Conservation (phyloP, 2,797 vertebrate species). For the Rhyacichthys aspro region DNA sequence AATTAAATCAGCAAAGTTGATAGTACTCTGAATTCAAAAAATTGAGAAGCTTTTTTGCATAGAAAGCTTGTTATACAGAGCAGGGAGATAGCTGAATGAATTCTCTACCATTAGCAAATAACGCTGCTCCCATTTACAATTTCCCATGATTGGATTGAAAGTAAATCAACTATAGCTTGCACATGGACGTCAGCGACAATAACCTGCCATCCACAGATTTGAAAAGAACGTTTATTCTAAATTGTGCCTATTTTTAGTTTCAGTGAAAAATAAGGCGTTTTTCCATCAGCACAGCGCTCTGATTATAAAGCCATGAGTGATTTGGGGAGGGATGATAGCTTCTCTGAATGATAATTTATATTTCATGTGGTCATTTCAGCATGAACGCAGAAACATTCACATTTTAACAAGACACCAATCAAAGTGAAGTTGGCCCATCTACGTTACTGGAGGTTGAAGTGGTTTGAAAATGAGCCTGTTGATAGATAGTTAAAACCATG, state of each 20-base stretch:
- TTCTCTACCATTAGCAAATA: slow-evolving; percentile 51
- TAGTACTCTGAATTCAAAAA: slow-evolving; percentile 49
- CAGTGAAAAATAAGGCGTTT: slow-evolving; percentile 42
- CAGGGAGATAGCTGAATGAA: slow-evolving; percentile 39
- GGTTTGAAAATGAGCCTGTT: slow-evolving; percentile 58
- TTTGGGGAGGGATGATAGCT: slow-evolving; percentile 43
- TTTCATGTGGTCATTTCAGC: slow-evolving; percentile 20
- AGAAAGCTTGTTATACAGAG: slow-evolving; percentile 44
- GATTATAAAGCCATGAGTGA: slow-evolving; percentile 52
- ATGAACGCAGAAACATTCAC: slow-evolving; percentile 23
- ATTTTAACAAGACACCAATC: slow-evolving; percentile 51
- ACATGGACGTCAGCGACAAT: slow-evolving; percentile 31
- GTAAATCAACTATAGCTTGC: slow-evolving; percentile 31
- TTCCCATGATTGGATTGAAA: slow-evolving; percentile 51
- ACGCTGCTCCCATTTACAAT: slow-evolving; percentile 46
- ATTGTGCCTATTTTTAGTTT: slow-evolving; percentile 51
- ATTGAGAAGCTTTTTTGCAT: slow-evolving; percentile 38
- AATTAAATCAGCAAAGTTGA: slow-evolving; percentile 54
- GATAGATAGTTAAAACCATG: slow-evolving; percentile 66
- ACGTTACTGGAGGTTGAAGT: slow-evolving; percentile 40
- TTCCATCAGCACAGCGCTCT: slow-evolving; percentile 42
- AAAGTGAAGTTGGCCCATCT: slow-evolving; percentile 34
- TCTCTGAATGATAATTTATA: slow-evolving; percentile 50
- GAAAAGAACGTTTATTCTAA: slow-evolving; percentile 32
- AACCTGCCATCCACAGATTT: slow-evolving; percentile 32